Base-by-base conservation (phyloP, 1,140 invertebrate genomes). In the Drosophila ambigua region DNA sequence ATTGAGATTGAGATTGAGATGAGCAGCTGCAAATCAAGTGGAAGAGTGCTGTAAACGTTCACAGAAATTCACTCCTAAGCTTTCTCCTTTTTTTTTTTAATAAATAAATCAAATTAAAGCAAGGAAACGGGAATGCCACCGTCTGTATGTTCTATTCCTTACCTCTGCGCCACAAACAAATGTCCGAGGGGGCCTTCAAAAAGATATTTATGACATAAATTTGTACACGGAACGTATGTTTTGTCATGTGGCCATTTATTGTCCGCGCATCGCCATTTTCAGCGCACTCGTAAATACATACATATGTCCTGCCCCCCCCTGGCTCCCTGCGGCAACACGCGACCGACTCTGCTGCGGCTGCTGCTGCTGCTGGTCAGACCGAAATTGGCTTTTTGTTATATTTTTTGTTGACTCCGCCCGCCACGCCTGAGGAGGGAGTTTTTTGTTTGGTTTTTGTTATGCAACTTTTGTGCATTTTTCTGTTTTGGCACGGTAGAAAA, bases 201-300 rank as follows among this genome's bases (percentile, higher is more conserved):
- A 53, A 43, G 77, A 84, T 64, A 79, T 83, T 83, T 83, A 83
- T 83, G 80, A 84, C 80, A 64, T 72, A 81, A 71, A 87, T 77
- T 80, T 84, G 63, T 75, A 81, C 82, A 87, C 62, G 49, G 66
- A 85, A 75, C 82, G 82, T 87, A 85, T 87, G 82, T 87, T 87
- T 81, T 87, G 82, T 81, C 82, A 81, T 85, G 74, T 78, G 78
- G 63, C 82, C 82, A 85, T 85, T 85, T 81, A 74, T 87, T 81
- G 73, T 74, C 49, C 58, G 43, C 77, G 62, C 52, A 53, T 76
- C 62, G 74, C 77, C 77, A 65, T 58, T 68, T 60, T 60, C 68
- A 55, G 35, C 53, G 49, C 39, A 39, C 35, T 39, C 16, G n/a
- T 63, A 16, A 11, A 28, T 20, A 48, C 11, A 11, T 8, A 45